Evolutionary conservation across 2,888 invertebrate species (phyloP), one percentile per base, ranked within the genome.

Genomic region (Esperia sulphurella): DNA sequence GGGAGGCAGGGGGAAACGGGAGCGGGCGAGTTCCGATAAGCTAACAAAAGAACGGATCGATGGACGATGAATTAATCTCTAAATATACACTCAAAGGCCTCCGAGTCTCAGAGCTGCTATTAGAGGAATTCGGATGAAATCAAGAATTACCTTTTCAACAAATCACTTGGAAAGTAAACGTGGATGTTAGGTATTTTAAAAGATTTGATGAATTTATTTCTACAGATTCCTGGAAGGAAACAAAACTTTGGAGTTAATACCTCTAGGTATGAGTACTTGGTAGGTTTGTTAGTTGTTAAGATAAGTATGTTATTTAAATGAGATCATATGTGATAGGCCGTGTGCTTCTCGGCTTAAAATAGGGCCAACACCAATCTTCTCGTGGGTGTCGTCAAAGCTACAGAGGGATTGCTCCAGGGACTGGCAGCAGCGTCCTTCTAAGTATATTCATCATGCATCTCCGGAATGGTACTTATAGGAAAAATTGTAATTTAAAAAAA

Each of bases 11-110:
- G 46, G 52, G 54, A 54, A 40, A 35, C 8, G n/a, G 35, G 35
- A n/a, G 58, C 54, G 48, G 53, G 52, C 55, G 54, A 58, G 59
- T 60, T 50, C 57, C 57, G 63, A 63, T 58, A 68, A 63, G 59
- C 64, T 63, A 56, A 67, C 70, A 71, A 70, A 72, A 67, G 68
- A 55, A 55, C 54, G 66, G 62, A 68, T 68, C 64, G 63, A 65
- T 58, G 53, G 47, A 54, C 60, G 61, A 70, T 66, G 72, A 72
- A 73, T 73, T 71, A 71, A 73, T 71, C 67, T 64, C 65, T 61
- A 70, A 78, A 63, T 68, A 61, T 67, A 68, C 68, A 67, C 64
- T 70, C 65, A 63, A 61, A 63, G 61, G 59, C 45, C 64, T 70
- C 65, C 62, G 61, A 63, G 61, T 58, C 45, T 14, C 40, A 13